phyloP scores from a whole-genome alignment of 2,888 invertebrate species.

The Eustalomyia histrio region DNA sequence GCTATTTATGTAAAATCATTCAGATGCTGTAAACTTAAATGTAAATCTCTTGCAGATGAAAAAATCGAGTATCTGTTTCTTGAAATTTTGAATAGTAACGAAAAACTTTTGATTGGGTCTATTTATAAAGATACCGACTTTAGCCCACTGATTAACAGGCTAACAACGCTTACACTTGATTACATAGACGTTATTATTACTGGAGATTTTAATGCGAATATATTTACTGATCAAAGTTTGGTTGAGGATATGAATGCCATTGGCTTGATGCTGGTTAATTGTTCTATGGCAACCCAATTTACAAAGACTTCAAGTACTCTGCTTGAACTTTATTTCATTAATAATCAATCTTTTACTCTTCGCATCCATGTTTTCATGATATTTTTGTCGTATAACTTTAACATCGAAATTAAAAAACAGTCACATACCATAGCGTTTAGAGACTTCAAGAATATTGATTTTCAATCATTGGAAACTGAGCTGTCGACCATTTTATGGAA shows the following conservation, averaged over 20 bases:
- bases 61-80: too few relatives aligned
- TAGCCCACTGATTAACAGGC: not conserved
- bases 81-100: not conserved
- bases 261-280: not conserved
- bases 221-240: not conserved
- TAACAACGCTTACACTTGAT: not conserved
- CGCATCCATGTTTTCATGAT: conserved; percentile 18
- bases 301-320: not conserved
- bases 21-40: too few relatives aligned
- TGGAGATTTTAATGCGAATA: conserved; percentile 1
- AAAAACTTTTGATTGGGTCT: not conserved
- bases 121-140: not conserved
- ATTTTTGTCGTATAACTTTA: not conserved
- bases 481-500: not conserved
- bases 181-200: not conserved
- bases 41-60: too few relatives aligned
- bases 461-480: not conserved
- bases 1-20: too few relatives aligned
- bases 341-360: not conserved
- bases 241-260: conserved; percentile 3
- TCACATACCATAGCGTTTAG: not conserved
- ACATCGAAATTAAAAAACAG: not conserved
- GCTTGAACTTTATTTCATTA: conserved; percentile 2
- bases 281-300: not conserved
- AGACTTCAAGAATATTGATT: conserved; percentile 19